A percentile compares a stretch with the other conserved stretches of the same genome.
Evolutionary conservation across 2,797 vertebrate species (phyloP).

Genomic region (Sebastiscus tertius): DNA sequence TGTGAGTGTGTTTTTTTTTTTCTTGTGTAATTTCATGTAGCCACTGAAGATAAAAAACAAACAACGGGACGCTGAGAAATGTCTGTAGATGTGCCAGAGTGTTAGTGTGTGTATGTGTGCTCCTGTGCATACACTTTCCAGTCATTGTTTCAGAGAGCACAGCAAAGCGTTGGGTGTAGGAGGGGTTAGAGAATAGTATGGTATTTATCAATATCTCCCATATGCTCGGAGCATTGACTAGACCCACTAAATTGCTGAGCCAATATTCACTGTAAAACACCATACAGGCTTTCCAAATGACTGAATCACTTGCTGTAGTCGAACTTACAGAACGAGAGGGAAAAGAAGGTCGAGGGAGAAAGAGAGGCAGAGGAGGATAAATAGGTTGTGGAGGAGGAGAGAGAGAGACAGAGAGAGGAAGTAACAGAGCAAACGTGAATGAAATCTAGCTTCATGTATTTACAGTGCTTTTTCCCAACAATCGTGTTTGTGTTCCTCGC

Average conservation of each 20-base stretch:
- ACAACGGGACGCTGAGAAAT: slow-evolving; percentile 23
- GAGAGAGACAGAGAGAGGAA: slow-evolving; percentile 15
- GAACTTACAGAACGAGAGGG: slow-evolving; percentile 34
- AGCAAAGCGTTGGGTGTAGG: slow-evolving; percentile 32
- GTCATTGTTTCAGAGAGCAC: slow-evolving; percentile 41
- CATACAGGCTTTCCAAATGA: slow-evolving; percentile 37
- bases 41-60: slow-evolving; percentile 31
- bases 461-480: slow-evolving; percentile 16
- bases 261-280: slow-evolving; percentile 51
- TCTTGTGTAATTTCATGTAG: slow-evolving; percentile 50
- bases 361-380: slow-evolving; percentile 42
- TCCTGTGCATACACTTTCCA: slow-evolving; percentile 26
- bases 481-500: slow-evolving; percentile 41
- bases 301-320: slow-evolving; percentile 37
- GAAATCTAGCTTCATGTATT: slow-evolving; percentile 42
- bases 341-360: neutral
- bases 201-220: slow-evolving; percentile 67
- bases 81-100: slow-evolving; percentile 30
- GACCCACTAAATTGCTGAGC: slow-evolving; percentile 31
- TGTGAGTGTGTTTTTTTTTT: slow-evolving; percentile 15
- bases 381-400: slow-evolving; percentile 42
- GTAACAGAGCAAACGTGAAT: slow-evolving; percentile 37
- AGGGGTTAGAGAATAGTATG: slow-evolving; percentile 47
- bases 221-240: slow-evolving; percentile 47
- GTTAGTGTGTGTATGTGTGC: neutral